phyloP scores from a whole-genome alignment of 2,113 vertebrate genomes.

The Syngnathus scovelli region DNA sequence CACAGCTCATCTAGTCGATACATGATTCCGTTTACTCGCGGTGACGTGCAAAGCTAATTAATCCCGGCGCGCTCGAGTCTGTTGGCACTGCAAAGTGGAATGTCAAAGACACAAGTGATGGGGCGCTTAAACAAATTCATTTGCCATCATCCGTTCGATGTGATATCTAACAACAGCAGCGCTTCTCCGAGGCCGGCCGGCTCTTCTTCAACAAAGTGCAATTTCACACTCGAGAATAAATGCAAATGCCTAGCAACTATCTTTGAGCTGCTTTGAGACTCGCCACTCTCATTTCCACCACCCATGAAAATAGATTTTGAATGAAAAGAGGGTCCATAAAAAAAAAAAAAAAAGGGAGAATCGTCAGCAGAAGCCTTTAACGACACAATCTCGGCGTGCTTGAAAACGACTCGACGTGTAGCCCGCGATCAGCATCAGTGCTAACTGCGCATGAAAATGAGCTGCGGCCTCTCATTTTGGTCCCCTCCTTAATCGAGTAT shows the following conservation, averaged over 20 bases:
- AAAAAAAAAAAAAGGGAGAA: not conserved
- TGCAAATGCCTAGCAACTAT: not conserved
- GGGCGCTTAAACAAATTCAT: conserved; percentile 2
- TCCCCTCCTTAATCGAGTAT: not conserved
- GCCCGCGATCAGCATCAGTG: not conserved
- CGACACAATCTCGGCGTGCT: not conserved
- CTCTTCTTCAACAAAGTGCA: not conserved
- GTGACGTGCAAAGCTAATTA: conserved; percentile 4
- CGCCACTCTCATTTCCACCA: conserved; percentile 2
- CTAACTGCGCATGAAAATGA: not conserved
- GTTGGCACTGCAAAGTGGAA: not conserved
- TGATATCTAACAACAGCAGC: not conserved
- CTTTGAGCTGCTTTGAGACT: not conserved
- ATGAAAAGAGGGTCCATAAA: not conserved
- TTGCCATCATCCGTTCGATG: not conserved
- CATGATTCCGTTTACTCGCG: not conserved
- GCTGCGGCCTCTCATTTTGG: not conserved
- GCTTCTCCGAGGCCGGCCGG: not conserved
- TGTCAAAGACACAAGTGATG: not conserved
- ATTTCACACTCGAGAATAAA: conserved; percentile 10
- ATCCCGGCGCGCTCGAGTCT: not conserved
- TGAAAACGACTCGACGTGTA: not conserved
- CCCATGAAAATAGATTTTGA: conserved; percentile 6
- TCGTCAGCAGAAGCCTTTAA: not conserved
- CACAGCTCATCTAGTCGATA: conserved; percentile 1